These are phyloP conservation scores for Melieria crassipennis DNA, from an alignment of 2,888 invertebrate genomes.

Conservation along the genomic window DNA sequence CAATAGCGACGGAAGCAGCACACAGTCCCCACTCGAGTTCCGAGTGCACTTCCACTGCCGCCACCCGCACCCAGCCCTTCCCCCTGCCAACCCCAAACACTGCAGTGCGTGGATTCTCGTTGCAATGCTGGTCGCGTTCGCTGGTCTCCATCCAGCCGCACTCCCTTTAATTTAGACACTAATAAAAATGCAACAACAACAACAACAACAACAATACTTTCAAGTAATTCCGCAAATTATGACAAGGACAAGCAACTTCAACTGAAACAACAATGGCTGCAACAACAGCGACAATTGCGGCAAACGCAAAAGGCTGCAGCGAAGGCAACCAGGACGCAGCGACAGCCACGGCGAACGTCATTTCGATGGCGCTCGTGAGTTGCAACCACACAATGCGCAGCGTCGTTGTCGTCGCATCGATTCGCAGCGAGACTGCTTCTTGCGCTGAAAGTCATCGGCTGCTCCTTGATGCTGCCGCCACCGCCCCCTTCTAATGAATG, in stretches of 20 bases:
- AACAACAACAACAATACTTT: too few relatives aligned
- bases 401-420: background rate
- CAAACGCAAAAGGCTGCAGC: conserved; percentile 8
- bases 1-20: background rate
- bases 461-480: background rate
- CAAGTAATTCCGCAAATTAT: conserved; percentile 1
- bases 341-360: background rate
- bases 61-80: too few relatives aligned
- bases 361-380: background rate
- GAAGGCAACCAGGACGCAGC: background rate
- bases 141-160: too few relatives aligned
- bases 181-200: conserved; percentile 17
- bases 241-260: conserved; percentile 9
- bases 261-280: conserved; percentile 15
- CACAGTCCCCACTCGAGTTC: background rate
- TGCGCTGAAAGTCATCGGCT: background rate
- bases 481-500: conserved; percentile 2
- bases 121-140: too few relatives aligned
- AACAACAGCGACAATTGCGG: conserved; percentile 32
- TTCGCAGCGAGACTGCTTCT: too few relatives aligned
- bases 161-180: conserved; percentile 9
- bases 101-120: too few relatives aligned
- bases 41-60: background rate
- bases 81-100: too few relatives aligned
- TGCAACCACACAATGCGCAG: background rate